Percentiles rank a stretch among this genome's conserved stretches.
Conservation (phyloP, 2,113 vertebrate genomes). For the Chionodraco myersi region DNA sequence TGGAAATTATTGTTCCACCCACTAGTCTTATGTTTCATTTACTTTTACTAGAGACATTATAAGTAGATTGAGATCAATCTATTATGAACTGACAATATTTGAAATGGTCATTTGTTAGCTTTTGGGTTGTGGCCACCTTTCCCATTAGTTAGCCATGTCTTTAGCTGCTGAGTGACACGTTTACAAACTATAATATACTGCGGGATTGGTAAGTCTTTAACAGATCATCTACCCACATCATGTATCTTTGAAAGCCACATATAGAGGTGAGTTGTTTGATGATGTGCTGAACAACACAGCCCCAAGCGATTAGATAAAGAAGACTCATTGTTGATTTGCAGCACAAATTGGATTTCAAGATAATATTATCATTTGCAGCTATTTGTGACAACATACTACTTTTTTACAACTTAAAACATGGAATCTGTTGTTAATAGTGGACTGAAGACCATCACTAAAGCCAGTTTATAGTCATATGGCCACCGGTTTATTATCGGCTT, state of each 20-base stretch:
- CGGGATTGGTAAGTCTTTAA: not conserved
- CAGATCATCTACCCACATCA: not conserved
- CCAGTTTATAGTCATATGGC: not conserved
- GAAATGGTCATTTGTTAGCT: not conserved
- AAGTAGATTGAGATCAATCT: not conserved
- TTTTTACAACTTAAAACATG: not conserved
- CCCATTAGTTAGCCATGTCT: not conserved
- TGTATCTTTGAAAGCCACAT: not conserved
- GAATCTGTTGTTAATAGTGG: not conserved
- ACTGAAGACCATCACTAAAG: not conserved
- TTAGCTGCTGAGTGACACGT: not conserved
- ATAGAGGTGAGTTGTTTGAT: not conserved
- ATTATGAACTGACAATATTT: not conserved
- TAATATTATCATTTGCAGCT: not conserved
- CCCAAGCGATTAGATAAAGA: not conserved
- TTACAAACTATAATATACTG: not conserved
- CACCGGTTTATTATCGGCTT: not conserved
- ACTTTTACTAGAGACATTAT: not conserved
- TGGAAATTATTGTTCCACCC: not conserved
- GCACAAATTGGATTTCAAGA: not conserved
- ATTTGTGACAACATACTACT: not conserved
- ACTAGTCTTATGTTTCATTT: not conserved
- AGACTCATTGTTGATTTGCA: no score
- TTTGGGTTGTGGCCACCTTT: not conserved
- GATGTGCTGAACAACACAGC: not conserved